Percentiles rank a stretch among this genome's conserved stretches.
Evolutionary conservation across 2,113 vertebrate genomes (phyloP).

Genomic region (Festucalex cinctus): DNA sequence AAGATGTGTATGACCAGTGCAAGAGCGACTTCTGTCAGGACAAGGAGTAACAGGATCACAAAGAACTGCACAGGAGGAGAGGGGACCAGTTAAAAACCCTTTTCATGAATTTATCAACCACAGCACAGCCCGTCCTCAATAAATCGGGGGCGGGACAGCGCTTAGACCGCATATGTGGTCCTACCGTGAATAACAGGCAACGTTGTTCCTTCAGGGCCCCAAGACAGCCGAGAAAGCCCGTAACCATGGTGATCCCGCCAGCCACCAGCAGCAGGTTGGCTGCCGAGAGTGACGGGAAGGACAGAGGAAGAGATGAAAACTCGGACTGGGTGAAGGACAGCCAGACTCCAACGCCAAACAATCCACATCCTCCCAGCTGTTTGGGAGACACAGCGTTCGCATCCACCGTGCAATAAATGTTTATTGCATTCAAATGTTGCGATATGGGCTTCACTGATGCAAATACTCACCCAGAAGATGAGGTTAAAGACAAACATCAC

Average conservation of each 20-base stretch:
- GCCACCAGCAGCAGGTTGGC: slow-evolving; percentile 80
- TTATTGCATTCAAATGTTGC: not conserved
- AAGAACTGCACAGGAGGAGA: slow-evolving; percentile 73
- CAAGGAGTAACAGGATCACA: slow-evolving; percentile 77
- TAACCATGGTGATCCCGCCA: slow-evolving; percentile 81
- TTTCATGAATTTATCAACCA: not conserved
- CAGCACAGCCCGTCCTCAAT: too few species aligned
- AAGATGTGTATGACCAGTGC: slow-evolving; percentile 72
- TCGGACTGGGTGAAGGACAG: slow-evolving; percentile 80
- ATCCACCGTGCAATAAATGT: not conserved
- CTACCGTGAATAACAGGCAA: slow-evolving; percentile 78
- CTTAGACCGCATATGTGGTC: slow-evolving; percentile 8
- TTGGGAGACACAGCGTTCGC: slow-evolving; percentile 2
- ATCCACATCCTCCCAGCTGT: slow-evolving; percentile 80
- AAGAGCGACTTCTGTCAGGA: slow-evolving; percentile 75
- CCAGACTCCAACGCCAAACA: slow-evolving; percentile 83
- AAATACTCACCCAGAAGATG: slow-evolving; percentile 81
- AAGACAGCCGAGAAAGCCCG: slow-evolving; percentile 83
- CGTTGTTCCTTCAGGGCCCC: slow-evolving; percentile 82
- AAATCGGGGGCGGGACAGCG: too few species aligned
- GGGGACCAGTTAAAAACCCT: not conserved
- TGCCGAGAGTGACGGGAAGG: slow-evolving; percentile 80
- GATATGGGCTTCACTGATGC: not conserved
- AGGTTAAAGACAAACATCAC: slow-evolving; percentile 84
- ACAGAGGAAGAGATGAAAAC: slow-evolving; percentile 79